Evolutionary conservation across 2,797 vertebrate species (phyloP).

Genomic region (Pantherophis vulpinus): DNA sequence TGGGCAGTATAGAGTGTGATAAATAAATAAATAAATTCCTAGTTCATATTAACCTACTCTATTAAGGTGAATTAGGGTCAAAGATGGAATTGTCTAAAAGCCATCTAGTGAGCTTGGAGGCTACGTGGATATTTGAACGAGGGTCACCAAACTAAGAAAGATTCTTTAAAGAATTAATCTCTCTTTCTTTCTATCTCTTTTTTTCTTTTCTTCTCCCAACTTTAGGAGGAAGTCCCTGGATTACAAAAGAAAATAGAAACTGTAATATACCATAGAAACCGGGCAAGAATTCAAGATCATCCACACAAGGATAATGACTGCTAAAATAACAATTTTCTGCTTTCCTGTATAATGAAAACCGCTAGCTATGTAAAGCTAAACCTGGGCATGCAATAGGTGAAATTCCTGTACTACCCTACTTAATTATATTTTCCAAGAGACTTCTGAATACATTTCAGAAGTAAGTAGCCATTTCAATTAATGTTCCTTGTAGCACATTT

Average conservation of each 20-base stretch:
- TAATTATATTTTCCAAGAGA: conserved; percentile 60
- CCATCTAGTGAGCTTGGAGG: not conserved
- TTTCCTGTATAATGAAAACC: conserved; percentile 66
- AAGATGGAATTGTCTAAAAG: not conserved
- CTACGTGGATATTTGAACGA: not conserved
- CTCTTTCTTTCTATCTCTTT: not conserved
- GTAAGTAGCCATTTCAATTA: conserved; percentile 53
- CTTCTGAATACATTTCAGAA: conserved; percentile 43
- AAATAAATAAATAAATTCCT: not conserved
- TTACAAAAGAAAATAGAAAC: conserved; percentile 65
- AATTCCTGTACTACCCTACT: conserved; percentile 55
- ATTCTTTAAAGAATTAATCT: conserved; percentile 18
- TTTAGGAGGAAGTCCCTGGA: conserved; percentile 41
- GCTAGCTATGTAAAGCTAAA: conserved; percentile 58
- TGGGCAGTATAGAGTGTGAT: not conserved
- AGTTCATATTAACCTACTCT: not conserved
- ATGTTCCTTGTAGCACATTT: conserved; percentile 50
- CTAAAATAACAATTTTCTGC: conserved; percentile 67
- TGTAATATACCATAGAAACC: conserved; percentile 46
- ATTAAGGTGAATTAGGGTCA: not conserved
- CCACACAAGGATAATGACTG: conserved; percentile 56
- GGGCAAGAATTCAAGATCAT: conserved; percentile 57
- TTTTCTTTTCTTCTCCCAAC: not conserved
- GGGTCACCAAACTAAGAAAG: not conserved
- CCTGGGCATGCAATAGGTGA: conserved; percentile 55